Conservation (phyloP, 2,888 invertebrate species). For the Cephus pulcher region DNA sequence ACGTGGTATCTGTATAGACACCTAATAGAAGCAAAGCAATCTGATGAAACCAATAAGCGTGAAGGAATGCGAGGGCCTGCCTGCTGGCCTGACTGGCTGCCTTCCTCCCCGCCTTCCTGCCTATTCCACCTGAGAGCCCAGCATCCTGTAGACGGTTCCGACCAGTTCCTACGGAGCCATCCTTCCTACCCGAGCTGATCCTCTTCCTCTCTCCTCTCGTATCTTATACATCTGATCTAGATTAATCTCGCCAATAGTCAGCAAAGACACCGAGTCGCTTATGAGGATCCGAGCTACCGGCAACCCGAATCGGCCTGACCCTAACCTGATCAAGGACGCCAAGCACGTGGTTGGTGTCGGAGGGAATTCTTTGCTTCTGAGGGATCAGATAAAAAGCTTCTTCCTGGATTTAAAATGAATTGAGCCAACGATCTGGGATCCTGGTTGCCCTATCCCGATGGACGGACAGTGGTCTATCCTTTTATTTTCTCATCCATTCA, state of each 20-base stretch:
- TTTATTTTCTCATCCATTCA: neutral
- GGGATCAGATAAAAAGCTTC: slow-evolving; percentile 8
- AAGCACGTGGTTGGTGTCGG: slow-evolving; percentile 15
- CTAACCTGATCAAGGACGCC: slow-evolving; percentile 5
- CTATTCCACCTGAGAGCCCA: neutral
- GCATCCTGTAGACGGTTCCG: neutral
- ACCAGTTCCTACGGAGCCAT: slow-evolving; percentile 16
- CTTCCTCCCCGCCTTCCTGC: neutral
- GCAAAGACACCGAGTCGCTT: slow-evolving; percentile 8
- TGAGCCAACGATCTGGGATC: slow-evolving; percentile 1
- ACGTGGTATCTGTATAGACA: slow-evolving; percentile 56
- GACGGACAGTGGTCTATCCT: neutral
- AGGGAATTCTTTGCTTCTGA: neutral
- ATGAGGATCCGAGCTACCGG: neutral
- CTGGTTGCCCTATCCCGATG: neutral
- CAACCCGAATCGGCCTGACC: neutral
- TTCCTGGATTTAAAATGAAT: slow-evolving; percentile 17
- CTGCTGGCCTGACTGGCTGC: neutral
- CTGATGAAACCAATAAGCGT: slow-evolving; percentile 65
- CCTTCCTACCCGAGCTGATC: slow-evolving; percentile 25
- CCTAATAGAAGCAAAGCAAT: slow-evolving; percentile 62
- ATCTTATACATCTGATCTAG: neutral
- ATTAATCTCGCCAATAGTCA: neutral
- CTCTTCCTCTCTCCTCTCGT: slow-evolving; percentile 10
- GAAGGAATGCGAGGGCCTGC: slow-evolving; percentile 55